Evolutionary conservation across 2,797 vertebrate genomes (phyloP).

Genomic region (Enteromius unitaeniatus): DNA sequence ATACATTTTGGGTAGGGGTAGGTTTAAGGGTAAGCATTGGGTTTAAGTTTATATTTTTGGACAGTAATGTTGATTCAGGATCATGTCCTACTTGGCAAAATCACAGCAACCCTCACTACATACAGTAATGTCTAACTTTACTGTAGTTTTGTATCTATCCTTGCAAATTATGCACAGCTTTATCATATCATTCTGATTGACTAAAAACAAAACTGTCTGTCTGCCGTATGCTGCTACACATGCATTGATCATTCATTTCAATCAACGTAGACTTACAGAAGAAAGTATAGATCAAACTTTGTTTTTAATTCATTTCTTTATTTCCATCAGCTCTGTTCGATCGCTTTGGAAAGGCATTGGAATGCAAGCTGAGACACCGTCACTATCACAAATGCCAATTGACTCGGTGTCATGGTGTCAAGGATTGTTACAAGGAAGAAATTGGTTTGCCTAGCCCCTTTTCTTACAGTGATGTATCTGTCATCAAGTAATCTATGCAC

Average conservation of each 20-base stretch:
- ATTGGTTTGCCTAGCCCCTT: slow-evolving; percentile 20
- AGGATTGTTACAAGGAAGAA: slow-evolving; percentile 31
- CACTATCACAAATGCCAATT: slow-evolving; percentile 23
- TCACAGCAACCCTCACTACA: too few relatives aligned
- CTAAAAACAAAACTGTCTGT: too few relatives aligned
- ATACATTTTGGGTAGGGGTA: too few relatives aligned
- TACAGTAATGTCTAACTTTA: too few relatives aligned
- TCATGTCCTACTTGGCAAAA: too few relatives aligned
- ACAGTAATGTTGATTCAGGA: too few relatives aligned
- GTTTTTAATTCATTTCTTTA: background rate
- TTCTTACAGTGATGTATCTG: slow-evolving; percentile 35
- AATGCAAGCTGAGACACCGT: slow-evolving; percentile 9
- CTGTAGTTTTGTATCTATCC: background rate
- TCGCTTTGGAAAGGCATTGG: background rate
- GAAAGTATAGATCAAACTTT: background rate
- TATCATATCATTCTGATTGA: background rate
- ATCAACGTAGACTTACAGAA: background rate
- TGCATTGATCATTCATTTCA: background rate
- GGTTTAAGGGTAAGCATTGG: too few relatives aligned
- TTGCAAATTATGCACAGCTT: background rate
- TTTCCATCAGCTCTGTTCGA: background rate
- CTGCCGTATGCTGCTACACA: background rate
- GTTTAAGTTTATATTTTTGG: too few relatives aligned
- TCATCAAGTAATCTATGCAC: slow-evolving; percentile 34
- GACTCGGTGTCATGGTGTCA: slow-evolving; percentile 30